phyloP scores from a whole-genome alignment of 2,888 invertebrate species.

The Eupithecia pulchellata region DNA sequence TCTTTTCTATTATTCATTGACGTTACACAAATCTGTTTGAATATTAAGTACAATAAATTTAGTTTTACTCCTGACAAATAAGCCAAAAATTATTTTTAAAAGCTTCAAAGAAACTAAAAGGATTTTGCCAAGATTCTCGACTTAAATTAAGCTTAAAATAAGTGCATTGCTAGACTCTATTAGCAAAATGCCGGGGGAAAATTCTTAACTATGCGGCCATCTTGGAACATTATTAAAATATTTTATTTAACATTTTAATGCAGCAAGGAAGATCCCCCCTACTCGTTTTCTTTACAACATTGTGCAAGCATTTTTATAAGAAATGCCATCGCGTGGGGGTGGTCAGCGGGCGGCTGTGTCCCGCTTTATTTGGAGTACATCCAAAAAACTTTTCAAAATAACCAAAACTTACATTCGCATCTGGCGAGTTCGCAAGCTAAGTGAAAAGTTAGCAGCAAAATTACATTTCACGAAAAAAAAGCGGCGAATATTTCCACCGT shows the following conservation, averaged over 20 bases:
- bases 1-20: slow-evolving; percentile 11
- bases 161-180: slow-evolving; percentile 13
- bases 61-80: neutral
- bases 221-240: slow-evolving; percentile 37
- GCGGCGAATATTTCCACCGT: slow-evolving; percentile 55
- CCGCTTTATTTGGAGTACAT: slow-evolving; percentile 67
- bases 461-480: slow-evolving; percentile 66
- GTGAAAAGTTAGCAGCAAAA: slow-evolving; percentile 77
- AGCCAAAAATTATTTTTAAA: neutral
- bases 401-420: slow-evolving; percentile 68
- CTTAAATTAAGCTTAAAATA: slow-evolving; percentile 1
- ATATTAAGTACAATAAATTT: slow-evolving; percentile 1
- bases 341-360: slow-evolving; percentile 43
- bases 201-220: slow-evolving; percentile 31
- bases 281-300: slow-evolving; percentile 41
- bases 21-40: slow-evolving; percentile 8
- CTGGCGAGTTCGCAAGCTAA: slow-evolving; percentile 66
- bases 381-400: slow-evolving; percentile 73
- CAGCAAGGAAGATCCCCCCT: slow-evolving; percentile 36
- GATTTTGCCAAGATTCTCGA: slow-evolving; percentile 1
- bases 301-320: slow-evolving; percentile 46
- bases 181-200: slow-evolving; percentile 27
- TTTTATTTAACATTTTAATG: slow-evolving; percentile 48
- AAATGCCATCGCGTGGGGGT: slow-evolving; percentile 44
- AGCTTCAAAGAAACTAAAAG: neutral